phyloP scores from a whole-genome alignment of 2,113 vertebrate species.

The Chauna torquata region DNA sequence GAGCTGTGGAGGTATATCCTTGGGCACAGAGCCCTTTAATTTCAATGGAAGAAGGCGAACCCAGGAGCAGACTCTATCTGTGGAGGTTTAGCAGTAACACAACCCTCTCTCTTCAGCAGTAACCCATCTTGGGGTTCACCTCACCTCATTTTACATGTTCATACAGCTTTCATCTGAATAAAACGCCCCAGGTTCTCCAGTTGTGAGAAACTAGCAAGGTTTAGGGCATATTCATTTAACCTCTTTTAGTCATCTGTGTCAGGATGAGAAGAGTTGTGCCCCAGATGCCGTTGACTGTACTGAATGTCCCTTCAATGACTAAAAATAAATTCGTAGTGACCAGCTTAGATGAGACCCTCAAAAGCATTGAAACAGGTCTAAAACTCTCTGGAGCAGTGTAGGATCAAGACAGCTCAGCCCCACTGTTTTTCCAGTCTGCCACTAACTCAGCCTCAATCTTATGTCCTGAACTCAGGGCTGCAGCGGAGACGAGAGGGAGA shows the following conservation, averaged over 20 bases:
- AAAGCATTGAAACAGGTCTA: neutral
- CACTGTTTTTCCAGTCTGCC: neutral
- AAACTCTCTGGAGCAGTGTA: neutral
- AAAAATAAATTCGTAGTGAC: neutral
- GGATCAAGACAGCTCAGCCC: neutral
- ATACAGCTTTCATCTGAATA: neutral
- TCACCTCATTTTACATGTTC: neutral
- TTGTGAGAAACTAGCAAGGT: neutral
- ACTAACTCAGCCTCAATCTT: neutral
- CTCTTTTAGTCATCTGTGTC: neutral
- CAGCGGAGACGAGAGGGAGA: constrained; percentile 89
- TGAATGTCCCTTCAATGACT: neutral
- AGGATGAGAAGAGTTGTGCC: neutral
- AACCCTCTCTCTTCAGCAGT: neutral
- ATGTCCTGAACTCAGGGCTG: constrained; percentile 78
- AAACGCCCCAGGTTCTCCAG: neutral
- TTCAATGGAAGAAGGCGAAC: neutral
- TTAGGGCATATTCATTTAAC: neutral
- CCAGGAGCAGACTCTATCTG: neutral
- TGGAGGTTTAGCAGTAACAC: neutral
- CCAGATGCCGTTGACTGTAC: neutral
- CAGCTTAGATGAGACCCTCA: neutral
- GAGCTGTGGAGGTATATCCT: neutral
- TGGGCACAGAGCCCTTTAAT: neutral
- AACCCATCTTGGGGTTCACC: neutral